phyloP scores from a whole-genome alignment of 2,888 invertebrate genomes.

The Oscheius sp. region DNA sequence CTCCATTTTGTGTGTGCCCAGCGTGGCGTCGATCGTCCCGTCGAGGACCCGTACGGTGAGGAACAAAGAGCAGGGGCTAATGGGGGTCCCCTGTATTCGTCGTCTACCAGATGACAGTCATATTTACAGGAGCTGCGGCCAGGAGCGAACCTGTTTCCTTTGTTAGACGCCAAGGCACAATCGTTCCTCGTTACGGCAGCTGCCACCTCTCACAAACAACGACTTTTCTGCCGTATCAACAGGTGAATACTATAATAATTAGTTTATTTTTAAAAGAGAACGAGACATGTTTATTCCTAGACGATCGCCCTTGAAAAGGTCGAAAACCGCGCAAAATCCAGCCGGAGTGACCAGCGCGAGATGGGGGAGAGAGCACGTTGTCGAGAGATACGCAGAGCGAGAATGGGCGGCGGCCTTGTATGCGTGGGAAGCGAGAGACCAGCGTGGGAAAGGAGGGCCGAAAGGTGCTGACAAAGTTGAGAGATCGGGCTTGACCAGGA shows the following conservation, averaged over 20 bases:
- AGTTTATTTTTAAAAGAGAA: neutral
- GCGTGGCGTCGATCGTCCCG: conserved; percentile 29
- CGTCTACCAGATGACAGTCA: neutral
- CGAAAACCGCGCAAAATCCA: neutral
- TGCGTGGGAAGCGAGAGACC: conserved; percentile 33
- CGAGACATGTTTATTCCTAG: neutral
- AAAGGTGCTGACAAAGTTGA: conserved; percentile 27
- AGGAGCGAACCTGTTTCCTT: conserved; percentile 40
- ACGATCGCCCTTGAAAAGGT: neutral
- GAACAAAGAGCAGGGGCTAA: conserved; percentile 29
- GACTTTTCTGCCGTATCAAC: conserved; percentile 54
- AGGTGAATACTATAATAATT: conserved; percentile 43
- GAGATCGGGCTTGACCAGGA: conserved; percentile 33
- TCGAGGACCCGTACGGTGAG: conserved; percentile 31
- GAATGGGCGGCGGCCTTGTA: conserved; percentile 17
- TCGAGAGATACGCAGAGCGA: conserved; percentile 21
- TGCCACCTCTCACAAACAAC: conserved; percentile 53
- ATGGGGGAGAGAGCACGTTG: conserved; percentile 8
- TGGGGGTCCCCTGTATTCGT: neutral
- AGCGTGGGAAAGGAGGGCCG: conserved; percentile 23
- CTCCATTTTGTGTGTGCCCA: conserved; percentile 29
- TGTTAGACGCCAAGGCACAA: conserved; percentile 55
- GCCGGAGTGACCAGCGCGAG: conserved; percentile 4
- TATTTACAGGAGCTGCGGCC: conserved; percentile 38
- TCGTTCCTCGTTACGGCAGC: conserved; percentile 59